These are phyloP conservation scores for Zoroaster sp. DNA, from an alignment of 53 echinoderm and acorn worm species.

Conservation along the genomic window DNA sequence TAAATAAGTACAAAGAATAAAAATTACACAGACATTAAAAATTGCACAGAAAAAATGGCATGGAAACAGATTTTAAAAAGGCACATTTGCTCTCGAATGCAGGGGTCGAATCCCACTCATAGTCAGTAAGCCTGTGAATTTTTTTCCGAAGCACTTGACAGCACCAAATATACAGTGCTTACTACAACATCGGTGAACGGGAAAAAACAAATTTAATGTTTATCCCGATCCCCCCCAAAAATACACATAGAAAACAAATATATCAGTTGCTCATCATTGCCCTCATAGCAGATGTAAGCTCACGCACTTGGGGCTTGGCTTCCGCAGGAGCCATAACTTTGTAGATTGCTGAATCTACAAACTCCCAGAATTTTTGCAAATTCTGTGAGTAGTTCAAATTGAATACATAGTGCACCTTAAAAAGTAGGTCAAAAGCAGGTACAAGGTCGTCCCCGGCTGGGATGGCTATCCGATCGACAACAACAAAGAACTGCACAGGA, in stretches of 20 bases:
- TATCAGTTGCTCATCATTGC: neutral
- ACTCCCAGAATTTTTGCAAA: slow-evolving; percentile 25
- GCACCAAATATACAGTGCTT: no score
- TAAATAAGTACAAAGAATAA: neutral
- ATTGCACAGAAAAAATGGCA: no score
- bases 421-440: slow-evolving; percentile 26
- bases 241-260: neutral
- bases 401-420: slow-evolving; percentile 1
- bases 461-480: slow-evolving; percentile 22
- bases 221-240: neutral
- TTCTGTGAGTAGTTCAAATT: neutral
- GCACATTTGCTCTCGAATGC: no score
- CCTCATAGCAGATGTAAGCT: neutral
- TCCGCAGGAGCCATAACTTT: neutral
- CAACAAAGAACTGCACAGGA: slow-evolving; percentile 22
- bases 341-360: slow-evolving; percentile 20
- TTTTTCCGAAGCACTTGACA: no score
- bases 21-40: neutral
- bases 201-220: no score
- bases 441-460: slow-evolving; percentile 39
- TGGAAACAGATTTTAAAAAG: no score
- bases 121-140: no score
- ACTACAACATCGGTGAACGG: no score
- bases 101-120: no score
- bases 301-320: slow-evolving; percentile 9